Evolutionary conservation across 2,888 invertebrate species (phyloP).

Genomic region (Caenorhabditis drosophilae): DNA sequence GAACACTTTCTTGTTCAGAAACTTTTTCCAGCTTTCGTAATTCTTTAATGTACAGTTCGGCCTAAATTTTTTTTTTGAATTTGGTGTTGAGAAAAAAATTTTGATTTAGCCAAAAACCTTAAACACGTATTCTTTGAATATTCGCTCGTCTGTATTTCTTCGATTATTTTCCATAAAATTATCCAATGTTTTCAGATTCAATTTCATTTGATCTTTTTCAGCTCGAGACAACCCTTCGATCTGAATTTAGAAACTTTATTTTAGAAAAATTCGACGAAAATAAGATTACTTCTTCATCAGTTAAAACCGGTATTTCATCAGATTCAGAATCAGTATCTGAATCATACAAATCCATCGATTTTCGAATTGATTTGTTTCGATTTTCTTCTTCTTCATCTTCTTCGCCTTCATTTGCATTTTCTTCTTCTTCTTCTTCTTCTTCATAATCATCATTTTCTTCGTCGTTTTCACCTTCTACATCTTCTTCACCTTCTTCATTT

Average conservation of each 20-base stretch:
- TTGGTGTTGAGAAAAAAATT: neutral
- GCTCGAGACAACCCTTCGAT: neutral
- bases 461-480: neutral
- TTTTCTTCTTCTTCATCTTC: neutral
- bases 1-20: neutral
- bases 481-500: neutral
- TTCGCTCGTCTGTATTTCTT: neutral
- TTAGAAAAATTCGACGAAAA: neutral
- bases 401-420: neutral
- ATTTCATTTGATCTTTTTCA: neutral
- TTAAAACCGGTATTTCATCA: neutral
- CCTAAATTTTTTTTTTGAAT: neutral
- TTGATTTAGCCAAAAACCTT: neutral
- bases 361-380: too few relatives aligned
- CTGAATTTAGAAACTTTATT: too few relatives aligned
- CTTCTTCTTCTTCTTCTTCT: neutral
- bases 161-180: slow-evolving; percentile 1
- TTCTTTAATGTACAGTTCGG: neutral
- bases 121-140: neutral
- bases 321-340: neutral
- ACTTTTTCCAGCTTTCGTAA: neutral
- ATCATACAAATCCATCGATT: neutral
- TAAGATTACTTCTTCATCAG: neutral
- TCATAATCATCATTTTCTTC: neutral
- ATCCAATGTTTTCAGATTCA: neutral